A percentile compares a stretch with the other conserved stretches of the same genome.
Conservation (phyloP, 2,797 vertebrate genomes). For the Mus caroli region DNA sequence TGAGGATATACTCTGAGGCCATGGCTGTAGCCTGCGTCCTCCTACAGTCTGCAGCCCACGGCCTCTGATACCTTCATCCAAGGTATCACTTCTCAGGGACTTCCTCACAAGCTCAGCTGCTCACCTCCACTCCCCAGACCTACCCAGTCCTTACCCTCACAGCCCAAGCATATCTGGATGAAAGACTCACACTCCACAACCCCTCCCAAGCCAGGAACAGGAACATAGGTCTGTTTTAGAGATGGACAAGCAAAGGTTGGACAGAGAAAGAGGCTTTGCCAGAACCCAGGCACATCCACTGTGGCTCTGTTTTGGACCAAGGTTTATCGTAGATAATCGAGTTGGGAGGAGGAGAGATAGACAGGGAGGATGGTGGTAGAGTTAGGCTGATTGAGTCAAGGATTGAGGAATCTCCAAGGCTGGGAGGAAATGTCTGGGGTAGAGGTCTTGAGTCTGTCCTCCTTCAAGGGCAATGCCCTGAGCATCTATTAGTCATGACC, state of each 20-base stretch:
- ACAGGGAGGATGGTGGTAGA: accelerated
- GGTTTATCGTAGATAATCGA: background rate
- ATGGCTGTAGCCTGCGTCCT: accelerated
- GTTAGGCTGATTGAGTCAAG: background rate
- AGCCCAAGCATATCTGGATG: background rate
- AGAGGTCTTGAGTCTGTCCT: accelerated
- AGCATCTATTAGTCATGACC: background rate
- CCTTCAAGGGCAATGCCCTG: background rate
- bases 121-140: background rate
- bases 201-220: background rate
- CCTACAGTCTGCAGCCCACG: background rate
- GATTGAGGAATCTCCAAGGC: background rate
- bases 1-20: no score
- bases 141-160: accelerated
- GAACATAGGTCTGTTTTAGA: background rate
- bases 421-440: background rate
- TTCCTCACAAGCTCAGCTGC: background rate
- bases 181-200: background rate
- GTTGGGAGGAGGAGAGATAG: background rate
- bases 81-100: background rate
- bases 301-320: background rate
- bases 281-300: background rate
- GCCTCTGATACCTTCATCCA: no score
- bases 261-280: background rate
- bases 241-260: background rate